Evolutionary conservation across 1,140 invertebrate genomes (phyloP), one percentile per base, ranked within the genome.

Genomic region (Zaprionus inermis): DNA sequence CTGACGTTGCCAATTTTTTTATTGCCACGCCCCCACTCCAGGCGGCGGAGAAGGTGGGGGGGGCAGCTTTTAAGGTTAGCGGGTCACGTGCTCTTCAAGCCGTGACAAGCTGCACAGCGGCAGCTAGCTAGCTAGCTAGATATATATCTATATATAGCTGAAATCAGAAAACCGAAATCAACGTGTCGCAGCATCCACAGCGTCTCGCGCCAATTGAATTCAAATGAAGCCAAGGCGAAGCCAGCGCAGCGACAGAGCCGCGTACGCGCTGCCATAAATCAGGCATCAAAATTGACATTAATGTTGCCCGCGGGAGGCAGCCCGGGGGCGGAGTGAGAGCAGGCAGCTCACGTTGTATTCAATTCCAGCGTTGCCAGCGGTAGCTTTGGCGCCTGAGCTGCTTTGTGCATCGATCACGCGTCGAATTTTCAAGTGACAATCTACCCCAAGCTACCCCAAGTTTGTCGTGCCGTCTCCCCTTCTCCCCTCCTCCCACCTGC

Each of bases 261-360:
- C 55, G 65, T 77, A 88, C 79, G 84, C 84, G 70, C 69, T 74
- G 76, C 84, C 83, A 89, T 88, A 89, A 88, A 88, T 88, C 83
- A 88, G 72, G 72, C 84, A 88, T 82, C 86, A 89, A 88, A 88
- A 88, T 88, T 88, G 83, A 84, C 83, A 89, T 84, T 88, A 88
- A 89, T 88, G 83, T 84, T 72, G 77, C 70, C 83, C 79, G 44
- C 46, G 71, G 73, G 81, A 60, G 63, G 30, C 28, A 49, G 41
- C 11, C 12, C 46, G 44, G 36, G 10, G 41, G 14, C 14, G 36
- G 56, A 41, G 11, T 28, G 38, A 32, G 59, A 55, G 16, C 9
- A 38, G 52, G 12, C 38, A 16, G 38, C 38, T 49, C 6, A 18
- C 16, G 18, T n/a, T 28, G 58, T 71, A 84, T 85, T 85, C 81